Percentiles rank a stretch among this genome's conserved stretches.
Conservation (phyloP, 2,113 vertebrate genomes). For the Conger conger region DNA sequence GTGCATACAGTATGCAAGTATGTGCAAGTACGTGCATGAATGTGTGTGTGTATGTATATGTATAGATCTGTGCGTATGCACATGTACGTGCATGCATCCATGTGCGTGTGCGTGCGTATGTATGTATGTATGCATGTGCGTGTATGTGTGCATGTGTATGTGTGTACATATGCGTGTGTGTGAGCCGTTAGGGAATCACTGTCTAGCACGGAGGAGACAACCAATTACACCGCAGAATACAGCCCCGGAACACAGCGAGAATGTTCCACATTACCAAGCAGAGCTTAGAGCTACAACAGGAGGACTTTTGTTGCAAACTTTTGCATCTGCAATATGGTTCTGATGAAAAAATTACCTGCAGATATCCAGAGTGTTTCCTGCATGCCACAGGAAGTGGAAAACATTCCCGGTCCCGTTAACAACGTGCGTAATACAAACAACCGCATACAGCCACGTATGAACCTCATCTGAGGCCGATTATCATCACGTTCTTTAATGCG, state of each 20-base stretch:
- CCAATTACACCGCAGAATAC: not conserved
- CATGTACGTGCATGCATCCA: too few species aligned
- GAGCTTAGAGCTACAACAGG: not conserved
- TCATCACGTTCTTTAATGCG: not conserved
- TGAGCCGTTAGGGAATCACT: not conserved
- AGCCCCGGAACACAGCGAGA: not conserved
- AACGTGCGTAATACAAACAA: not conserved
- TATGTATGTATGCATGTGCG: too few species aligned
- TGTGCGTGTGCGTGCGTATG: too few species aligned
- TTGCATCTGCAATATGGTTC: not conserved
- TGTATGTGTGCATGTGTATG: not conserved
- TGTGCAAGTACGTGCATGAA: too few species aligned
- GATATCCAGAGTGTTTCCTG: not conserved
- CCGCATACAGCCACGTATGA: not conserved
- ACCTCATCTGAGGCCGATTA: not conserved
- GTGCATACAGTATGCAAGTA: too few species aligned
- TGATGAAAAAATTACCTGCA: slow-evolving; percentile 2
- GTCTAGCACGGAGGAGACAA: not conserved
- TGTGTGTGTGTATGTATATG: too few species aligned
- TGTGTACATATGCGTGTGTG: not conserved
- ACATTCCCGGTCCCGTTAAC: not conserved
- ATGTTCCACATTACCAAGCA: not conserved
- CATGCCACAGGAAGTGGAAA: not conserved
- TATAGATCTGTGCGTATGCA: too few species aligned
- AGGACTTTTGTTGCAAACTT: not conserved